Evolutionary conservation across 1,140 invertebrate genomes (phyloP).

Genomic region (Drosophila erecta): DNA sequence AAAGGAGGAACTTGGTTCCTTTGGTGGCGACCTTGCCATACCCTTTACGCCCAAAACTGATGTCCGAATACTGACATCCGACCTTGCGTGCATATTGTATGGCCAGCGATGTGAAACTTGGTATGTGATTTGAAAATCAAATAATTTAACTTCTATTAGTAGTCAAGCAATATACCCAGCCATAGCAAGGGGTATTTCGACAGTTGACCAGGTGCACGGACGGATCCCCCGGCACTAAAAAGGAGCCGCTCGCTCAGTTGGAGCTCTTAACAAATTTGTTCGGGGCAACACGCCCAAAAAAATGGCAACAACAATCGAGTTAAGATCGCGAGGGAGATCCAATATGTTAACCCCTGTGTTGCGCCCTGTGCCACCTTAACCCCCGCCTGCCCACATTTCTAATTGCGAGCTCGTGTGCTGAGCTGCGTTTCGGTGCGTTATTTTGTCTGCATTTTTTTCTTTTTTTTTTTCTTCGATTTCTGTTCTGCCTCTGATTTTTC

Average conservation of each 20-base stretch:
- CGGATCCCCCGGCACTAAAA: conserved; percentile 67
- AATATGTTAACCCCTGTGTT: conserved; percentile 28
- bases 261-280: conserved; percentile 84
- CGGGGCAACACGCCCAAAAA: conserved; percentile 76
- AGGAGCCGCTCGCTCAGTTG: conserved; percentile 80
- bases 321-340: conserved; percentile 31
- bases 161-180: background rate
- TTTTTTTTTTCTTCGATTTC: background rate
- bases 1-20: background rate
- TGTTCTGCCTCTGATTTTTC: background rate
- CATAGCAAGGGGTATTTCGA: conserved; percentile 3
- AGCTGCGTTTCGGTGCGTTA: conserved; percentile 46
- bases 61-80: background rate
- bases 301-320: conserved; percentile 35
- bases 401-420: conserved; percentile 79
- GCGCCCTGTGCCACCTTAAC: conserved; percentile 1
- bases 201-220: conserved; percentile 62
- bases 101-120: too few species aligned
- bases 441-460: background rate
- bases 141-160: too few species aligned
- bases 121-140: background rate
- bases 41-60: background rate
- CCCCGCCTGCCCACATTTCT: conserved; percentile 38
- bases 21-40: background rate
- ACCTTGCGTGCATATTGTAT: background rate